Percentiles rank a stretch among this genome's conserved stretches.
Conservation (phyloP, 2,888 invertebrate genomes). For the Nycteola revayana region DNA sequence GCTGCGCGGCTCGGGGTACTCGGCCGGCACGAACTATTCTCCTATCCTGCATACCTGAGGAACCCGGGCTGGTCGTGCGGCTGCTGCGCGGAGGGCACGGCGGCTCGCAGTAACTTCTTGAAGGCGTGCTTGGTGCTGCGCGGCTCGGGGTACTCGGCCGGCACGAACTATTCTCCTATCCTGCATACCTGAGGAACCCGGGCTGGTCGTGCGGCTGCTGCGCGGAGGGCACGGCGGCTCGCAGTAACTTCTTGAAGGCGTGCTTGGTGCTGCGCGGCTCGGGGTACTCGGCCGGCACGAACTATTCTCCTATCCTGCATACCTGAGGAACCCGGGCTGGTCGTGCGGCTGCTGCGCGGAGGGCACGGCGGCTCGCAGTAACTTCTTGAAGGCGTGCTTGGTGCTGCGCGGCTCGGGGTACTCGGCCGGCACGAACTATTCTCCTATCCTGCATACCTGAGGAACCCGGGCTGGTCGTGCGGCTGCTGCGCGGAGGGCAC, state of each 20-base stretch:
- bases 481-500: conserved; percentile 86
- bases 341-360: conserved; percentile 75
- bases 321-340: conserved; percentile 62
- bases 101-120: conserved; percentile 96
- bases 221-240: conserved; percentile 94
- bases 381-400: conserved; percentile 96
- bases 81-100: conserved; percentile 88
- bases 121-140: conserved; percentile 95
- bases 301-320: not conserved
- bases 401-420: conserved; percentile 94
- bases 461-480: conserved; percentile 52
- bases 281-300: not conserved
- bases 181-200: conserved; percentile 62
- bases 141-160: conserved; percentile 95
- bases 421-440: conserved; percentile 74
- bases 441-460: conserved; percentile 37
- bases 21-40: conserved; percentile 54
- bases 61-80: conserved; percentile 50
- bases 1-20: conserved; percentile 94
- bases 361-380: conserved; percentile 95
- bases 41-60: conserved; percentile 52
- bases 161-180: no score
- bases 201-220: conserved; percentile 46
- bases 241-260: conserved; percentile 96
- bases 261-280: conserved; percentile 81